Percentiles rank a stretch among this genome's conserved stretches.
Evolutionary conservation across 2,888 invertebrate species (phyloP).

Genomic region (Eupithecia subfuscata): DNA sequence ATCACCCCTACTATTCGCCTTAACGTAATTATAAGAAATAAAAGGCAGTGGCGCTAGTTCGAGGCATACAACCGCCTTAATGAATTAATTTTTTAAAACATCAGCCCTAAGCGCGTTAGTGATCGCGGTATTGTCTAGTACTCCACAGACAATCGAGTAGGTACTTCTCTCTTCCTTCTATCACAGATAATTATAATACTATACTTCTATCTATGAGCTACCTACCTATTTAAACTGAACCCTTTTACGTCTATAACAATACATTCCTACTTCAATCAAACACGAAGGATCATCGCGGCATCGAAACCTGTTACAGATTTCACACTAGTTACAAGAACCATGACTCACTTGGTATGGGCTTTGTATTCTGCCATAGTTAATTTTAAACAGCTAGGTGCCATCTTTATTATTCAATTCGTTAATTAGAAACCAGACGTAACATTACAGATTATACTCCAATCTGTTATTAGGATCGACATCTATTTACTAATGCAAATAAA

Average conservation of each 20-base stretch:
- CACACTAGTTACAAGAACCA: conserved; percentile 34
- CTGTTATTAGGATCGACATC: no score
- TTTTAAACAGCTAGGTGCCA: conserved; percentile 12
- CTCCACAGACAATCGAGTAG: neutral
- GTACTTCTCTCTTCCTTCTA: neutral
- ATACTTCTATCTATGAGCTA: neutral
- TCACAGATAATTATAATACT: no score
- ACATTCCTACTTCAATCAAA: conserved; percentile 17
- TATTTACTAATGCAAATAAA: no score
- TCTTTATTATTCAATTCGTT: neutral
- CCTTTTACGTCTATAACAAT: conserved; percentile 6
- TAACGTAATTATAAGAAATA: no score
- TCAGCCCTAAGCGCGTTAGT: no score
- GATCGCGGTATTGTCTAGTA: no score
- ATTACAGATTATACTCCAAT: no score
- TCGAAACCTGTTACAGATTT: conserved; percentile 43
- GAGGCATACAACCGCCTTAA: no score
- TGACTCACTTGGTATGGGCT: conserved; percentile 39
- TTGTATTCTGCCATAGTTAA: conserved; percentile 27
- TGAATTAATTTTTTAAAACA: no score
- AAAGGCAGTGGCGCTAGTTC: no score
- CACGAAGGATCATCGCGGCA: conserved; percentile 28
- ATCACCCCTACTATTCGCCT: no score
- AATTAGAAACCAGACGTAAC: no score
- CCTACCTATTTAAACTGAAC: neutral